Evolutionary conservation across 2,113 vertebrate genomes (phyloP).

Genomic region (Silurus meridionalis): DNA sequence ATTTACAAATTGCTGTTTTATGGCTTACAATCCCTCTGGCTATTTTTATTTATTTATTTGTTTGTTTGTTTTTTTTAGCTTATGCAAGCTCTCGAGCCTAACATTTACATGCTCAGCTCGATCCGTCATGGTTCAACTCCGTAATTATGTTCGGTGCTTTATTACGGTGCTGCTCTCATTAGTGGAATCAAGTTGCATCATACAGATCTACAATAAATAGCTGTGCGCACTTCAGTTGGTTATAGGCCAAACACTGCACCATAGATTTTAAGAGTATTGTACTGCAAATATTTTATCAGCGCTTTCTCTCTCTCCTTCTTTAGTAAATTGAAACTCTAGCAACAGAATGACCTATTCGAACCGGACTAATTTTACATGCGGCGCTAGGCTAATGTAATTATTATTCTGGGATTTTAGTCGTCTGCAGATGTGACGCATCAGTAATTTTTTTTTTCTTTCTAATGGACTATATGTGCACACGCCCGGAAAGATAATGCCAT

Average conservation of each 20-base stretch:
- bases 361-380: not conserved
- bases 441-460: not conserved
- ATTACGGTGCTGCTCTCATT: slow-evolving; percentile 7
- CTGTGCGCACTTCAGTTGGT: not conserved
- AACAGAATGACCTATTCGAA: not conserved
- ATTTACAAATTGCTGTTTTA: slow-evolving; percentile 41
- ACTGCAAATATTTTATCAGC: not conserved
- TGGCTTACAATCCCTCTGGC: slow-evolving; percentile 36
- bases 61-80: not conserved
- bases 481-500: not conserved
- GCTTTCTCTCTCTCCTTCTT: not conserved
- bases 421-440: not conserved
- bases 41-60: slow-evolving; percentile 22
- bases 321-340: not conserved
- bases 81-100: slow-evolving; percentile 7
- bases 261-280: not conserved
- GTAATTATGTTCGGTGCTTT: slow-evolving; percentile 17
- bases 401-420: not conserved
- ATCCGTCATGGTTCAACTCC: slow-evolving; percentile 10
- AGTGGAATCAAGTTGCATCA: slow-evolving; percentile 9
- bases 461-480: not conserved
- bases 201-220: not conserved
- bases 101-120: slow-evolving; percentile 17
- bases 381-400: not conserved
- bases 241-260: not conserved